These are phyloP conservation scores for Zele albiditarsus DNA, from an alignment of 2,888 invertebrate genomes.

Conservation along the genomic window DNA sequence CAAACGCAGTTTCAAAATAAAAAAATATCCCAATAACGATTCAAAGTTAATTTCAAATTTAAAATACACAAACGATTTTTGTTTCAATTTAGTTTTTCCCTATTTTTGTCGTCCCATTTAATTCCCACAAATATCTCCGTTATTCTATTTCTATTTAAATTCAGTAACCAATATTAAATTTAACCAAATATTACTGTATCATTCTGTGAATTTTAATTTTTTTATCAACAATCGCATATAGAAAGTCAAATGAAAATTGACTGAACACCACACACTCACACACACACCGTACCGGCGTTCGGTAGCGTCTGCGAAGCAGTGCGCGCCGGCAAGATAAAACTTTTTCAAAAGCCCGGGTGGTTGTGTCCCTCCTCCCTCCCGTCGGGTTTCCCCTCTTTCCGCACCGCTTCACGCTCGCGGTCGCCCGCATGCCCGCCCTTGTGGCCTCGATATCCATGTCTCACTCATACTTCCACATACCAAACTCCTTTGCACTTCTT, in stretches of 20 bases:
- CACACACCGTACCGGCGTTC: conserved; percentile 69
- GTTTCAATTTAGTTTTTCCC: too few species aligned
- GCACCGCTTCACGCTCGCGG: neutral
- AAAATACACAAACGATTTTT: too few species aligned
- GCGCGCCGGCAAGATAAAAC: conserved; percentile 71
- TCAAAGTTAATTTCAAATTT: too few species aligned
- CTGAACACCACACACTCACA: conserved; percentile 55
- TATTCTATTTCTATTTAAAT: too few species aligned
- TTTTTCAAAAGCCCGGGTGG: conserved; percentile 69
- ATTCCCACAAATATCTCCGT: too few species aligned
- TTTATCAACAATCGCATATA: neutral
- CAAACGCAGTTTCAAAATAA: too few species aligned
- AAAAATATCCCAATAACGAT: too few species aligned
- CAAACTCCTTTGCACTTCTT: conserved; percentile 43
- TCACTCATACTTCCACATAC: conserved; percentile 43
- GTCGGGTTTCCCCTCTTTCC: conserved; percentile 20
- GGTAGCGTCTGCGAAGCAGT: conserved; percentile 69
- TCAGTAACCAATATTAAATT: too few species aligned
- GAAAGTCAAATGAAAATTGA: neutral
- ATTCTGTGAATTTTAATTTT: neutral
- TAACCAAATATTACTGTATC: too few species aligned
- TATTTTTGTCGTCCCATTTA: too few species aligned
- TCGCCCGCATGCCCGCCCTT: conserved; percentile 34
- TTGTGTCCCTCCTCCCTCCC: conserved; percentile 51
- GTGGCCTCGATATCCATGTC: conserved; percentile 40